Conservation (phyloP, 2,888 invertebrate genomes). For the Phalera bucephala region DNA sequence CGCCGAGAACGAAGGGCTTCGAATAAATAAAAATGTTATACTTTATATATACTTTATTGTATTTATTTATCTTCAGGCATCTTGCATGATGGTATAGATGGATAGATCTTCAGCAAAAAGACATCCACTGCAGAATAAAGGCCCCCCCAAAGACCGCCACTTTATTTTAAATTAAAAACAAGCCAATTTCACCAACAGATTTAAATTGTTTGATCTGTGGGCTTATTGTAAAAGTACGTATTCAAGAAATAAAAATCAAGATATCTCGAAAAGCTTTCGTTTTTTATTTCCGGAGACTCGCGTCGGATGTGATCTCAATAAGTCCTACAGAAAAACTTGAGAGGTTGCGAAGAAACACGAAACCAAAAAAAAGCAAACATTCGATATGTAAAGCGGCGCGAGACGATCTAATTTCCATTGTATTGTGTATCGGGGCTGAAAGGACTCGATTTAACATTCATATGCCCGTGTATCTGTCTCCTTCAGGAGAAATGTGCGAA, state of each 20-base stretch:
- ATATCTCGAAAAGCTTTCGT: constrained; percentile 24
- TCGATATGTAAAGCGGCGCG: constrained; percentile 24
- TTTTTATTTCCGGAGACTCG: constrained; percentile 21
- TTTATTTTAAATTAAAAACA: no score
- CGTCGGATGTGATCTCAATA: constrained; percentile 33
- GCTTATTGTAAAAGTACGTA: constrained; percentile 10
- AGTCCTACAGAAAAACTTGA: constrained; percentile 28
- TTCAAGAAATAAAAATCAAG: constrained; percentile 21
- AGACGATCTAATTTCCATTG: constrained; percentile 38
- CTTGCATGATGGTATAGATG: no score
- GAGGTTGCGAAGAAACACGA: constrained; percentile 19
- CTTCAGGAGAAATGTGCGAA: constrained; percentile 18
- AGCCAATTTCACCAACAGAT: no score
- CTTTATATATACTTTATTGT: no score
- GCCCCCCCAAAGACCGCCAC: no score
- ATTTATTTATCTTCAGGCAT: no score
- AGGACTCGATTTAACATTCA: constrained; percentile 32
- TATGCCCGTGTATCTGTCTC: constrained; percentile 20
- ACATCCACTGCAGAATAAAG: no score
- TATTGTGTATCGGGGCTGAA: constrained; percentile 32
- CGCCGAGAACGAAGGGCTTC: no score
- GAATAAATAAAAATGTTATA: no score
- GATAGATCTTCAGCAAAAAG: no score
- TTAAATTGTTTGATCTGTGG: constrained; percentile 19
- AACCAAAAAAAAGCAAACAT: constrained; percentile 28